These are phyloP conservation scores for Drosophila anomalata DNA, from an alignment of 2,888 invertebrate genomes.

Conservation along the genomic window DNA sequence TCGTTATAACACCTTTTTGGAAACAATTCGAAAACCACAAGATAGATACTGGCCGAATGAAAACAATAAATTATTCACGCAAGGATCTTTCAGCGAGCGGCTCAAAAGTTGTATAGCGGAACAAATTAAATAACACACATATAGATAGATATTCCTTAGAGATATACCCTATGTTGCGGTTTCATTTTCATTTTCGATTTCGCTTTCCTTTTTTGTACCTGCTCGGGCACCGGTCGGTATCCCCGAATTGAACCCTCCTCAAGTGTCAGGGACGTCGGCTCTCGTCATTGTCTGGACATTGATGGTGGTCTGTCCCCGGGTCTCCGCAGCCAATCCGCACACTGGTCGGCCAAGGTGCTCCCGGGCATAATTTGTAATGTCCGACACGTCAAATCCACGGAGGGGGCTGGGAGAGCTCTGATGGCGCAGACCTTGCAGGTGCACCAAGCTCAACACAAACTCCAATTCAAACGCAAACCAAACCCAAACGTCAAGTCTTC, in stretches of 20 bases:
- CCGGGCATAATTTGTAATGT: slow-evolving; percentile 79
- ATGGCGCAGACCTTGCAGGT: slow-evolving; percentile 54
- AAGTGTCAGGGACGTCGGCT: slow-evolving; percentile 54
- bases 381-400: slow-evolving; percentile 68
- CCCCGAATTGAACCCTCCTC: slow-evolving; percentile 36
- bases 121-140: slow-evolving; percentile 72
- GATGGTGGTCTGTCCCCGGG: slow-evolving; percentile 66
- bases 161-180: slow-evolving; percentile 44
- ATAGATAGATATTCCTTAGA: slow-evolving; percentile 17
- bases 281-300: slow-evolving; percentile 73
- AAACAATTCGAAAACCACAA: slow-evolving; percentile 68
- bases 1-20: slow-evolving; percentile 65
- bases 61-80: slow-evolving; percentile 73
- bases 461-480: slow-evolving; percentile 1
- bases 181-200: slow-evolving; percentile 65
- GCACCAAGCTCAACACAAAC: slow-evolving; percentile 46
- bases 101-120: slow-evolving; percentile 52
- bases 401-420: slow-evolving; percentile 9
- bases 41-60: slow-evolving; percentile 20
- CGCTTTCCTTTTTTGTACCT: slow-evolving; percentile 46
- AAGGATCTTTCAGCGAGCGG: slow-evolving; percentile 66
- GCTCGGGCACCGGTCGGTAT: slow-evolving; percentile 6
- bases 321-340: slow-evolving; percentile 7
- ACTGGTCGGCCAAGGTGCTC: slow-evolving; percentile 47
- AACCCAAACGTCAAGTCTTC: slow-evolving; percentile 1